These are phyloP conservation scores for Vidua macroura DNA, from an alignment of 2,113 vertebrate species.

Conservation along the genomic window DNA sequence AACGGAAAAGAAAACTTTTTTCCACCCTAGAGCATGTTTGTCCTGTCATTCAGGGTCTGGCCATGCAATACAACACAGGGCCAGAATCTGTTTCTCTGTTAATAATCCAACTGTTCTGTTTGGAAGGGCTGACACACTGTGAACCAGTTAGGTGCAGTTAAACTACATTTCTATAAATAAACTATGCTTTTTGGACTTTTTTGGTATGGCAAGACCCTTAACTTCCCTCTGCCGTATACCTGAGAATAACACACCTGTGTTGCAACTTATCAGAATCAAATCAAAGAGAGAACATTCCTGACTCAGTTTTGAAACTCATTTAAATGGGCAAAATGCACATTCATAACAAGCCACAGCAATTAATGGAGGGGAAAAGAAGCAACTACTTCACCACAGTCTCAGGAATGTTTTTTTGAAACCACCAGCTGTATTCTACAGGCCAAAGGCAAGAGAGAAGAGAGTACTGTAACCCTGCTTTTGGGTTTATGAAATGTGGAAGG, in stretches of 20 bases:
- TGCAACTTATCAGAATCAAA: neutral
- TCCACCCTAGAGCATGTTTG: neutral
- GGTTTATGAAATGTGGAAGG: neutral
- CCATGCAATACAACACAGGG: neutral
- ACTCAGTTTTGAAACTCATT: neutral
- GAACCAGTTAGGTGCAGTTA: neutral
- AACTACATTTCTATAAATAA: neutral
- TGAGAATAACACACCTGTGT: conserved; percentile 29
- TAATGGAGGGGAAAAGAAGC: neutral
- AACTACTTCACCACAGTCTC: neutral
- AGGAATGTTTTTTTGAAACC: conserved; percentile 12
- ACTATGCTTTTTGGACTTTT: neutral
- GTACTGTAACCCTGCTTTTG: neutral
- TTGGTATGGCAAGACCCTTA: neutral
- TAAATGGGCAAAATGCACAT: conserved; percentile 1
- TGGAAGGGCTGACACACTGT: neutral
- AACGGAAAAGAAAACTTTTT: neutral
- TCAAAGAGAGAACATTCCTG: neutral
- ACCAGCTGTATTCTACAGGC: conserved; percentile 9
- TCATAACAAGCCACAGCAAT: conserved; percentile 16
- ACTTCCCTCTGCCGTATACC: neutral
- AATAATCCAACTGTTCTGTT: neutral
- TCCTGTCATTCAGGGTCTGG: neutral
- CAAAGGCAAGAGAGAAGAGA: neutral
- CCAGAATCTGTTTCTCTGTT: neutral